Base-by-base conservation (phyloP, 92 coral and sea anemone species). In the Pocillopora grandis region DNA sequence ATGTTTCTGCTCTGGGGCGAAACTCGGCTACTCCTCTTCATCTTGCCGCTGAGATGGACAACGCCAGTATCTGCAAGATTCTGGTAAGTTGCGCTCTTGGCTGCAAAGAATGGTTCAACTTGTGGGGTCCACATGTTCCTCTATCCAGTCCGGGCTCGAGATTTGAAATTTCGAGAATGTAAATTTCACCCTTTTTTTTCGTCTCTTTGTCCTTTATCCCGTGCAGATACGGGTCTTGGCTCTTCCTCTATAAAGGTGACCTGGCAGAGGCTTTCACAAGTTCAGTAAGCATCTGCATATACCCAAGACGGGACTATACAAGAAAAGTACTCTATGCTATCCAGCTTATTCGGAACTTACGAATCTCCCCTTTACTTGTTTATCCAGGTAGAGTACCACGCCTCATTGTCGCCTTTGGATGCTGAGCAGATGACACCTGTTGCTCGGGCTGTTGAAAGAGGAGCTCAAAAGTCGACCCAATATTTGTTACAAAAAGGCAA, bases 31-130 rank as follows among this genome's bases (percentile, higher is more conserved):
- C 93, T n/a, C 85, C 93, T 14, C 82, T 90, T 0, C 93, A 90
- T 62, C 79, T 90, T 23, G 93, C 93, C 12, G 90, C 93, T 7
- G 90, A 86, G 63, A 62, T 86, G 81, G 89, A 90, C 80, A 83
- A 87, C 33, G 82, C 31, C 2, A 66, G 1, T 67, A 90, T 90
- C 23, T 88, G 90, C 65, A 83, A 70, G 55, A 71, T 86, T 80
- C 52, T 90, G 93, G 93, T 90, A 36, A 70, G 75, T 7, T 16
- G 18, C 12, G 17, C 12, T 55, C 11, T 35, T 18, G 21, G 16
- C 18, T 23, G 48, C 37, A n/a, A 67, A 10, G 31, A 3, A 42
- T 42, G 52, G 52, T 42, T 42, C 8, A 42, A 42, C 4, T 42
- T 4, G 52, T 42, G 52, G 52, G 52, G 52, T 42, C 8, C 52